Base-by-base conservation (phyloP, 53 echinoderm and acorn worm species). In the Luidia sarsii region DNA sequence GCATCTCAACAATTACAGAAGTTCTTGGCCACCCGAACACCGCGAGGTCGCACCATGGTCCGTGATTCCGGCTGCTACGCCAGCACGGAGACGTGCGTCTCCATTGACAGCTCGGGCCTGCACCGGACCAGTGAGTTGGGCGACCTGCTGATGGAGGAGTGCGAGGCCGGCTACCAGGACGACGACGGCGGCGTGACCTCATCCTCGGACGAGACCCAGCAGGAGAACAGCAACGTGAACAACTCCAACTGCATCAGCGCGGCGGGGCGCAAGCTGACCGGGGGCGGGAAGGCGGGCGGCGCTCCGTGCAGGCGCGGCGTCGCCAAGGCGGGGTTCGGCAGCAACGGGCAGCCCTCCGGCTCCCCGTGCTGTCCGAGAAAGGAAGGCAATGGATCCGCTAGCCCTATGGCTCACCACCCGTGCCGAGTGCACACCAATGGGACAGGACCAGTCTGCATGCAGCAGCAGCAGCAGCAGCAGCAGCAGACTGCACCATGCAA, bases 41-140 rank as follows among this genome's bases (percentile, higher is more conserved):
- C 82, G 16, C 59, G 52, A 53, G 74, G 82, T 7, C 73, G 90
- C 43, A 82, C 75, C 25, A 65, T 82, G 23, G 60, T 83, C 9
- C 63, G 91, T 21, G 91, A 91, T 50, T 91, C 91, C 1, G 91
- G 91, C 6, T 91, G 83, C 88, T 91, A 88, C 80, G 91, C 91
- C 67, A 91, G 91, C 64, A 84, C 87, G 0, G 91, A 91, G 34
- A 88, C 83, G 48, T 79, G 87, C 33, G 62, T 91, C 36, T 87
- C 83, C 7, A 64, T 80, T 7, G 88, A 91, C 43, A 72, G 79
- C 39, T 81, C 85, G 0, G 80, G 86, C 37, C 65, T 85, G 18
- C 83, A 69, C 22, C 57, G 67, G 25, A 73, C 83, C 68, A 88
- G 83, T 50, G 83, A 82, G 45, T 65, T 56, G 0, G 72, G 72